A percentile compares a stretch with the other conserved stretches of the same genome.
phyloP scores from a whole-genome alignment of 2,797 vertebrate species.

The Gymnothorax reevesii region DNA sequence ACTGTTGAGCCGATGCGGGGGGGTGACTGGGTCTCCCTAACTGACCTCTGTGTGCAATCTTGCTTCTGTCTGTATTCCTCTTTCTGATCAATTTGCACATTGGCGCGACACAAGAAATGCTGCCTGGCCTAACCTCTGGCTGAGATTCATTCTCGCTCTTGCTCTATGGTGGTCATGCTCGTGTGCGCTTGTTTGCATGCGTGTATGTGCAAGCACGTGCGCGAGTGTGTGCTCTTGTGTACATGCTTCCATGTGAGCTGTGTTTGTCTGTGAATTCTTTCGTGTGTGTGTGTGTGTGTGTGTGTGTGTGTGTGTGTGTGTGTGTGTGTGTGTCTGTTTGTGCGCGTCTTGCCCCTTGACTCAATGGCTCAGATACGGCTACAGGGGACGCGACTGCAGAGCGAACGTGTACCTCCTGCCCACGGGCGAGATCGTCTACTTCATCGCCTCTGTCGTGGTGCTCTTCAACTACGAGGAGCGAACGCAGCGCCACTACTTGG shows the following conservation, averaged over 20 bases:
- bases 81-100: not conserved
- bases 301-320: too few relatives aligned
- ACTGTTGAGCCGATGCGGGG: not conserved
- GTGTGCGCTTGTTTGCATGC: too few relatives aligned
- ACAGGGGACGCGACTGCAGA: conserved; percentile 92
- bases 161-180: not conserved
- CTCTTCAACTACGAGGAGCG: conserved; percentile 94
- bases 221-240: too few relatives aligned
- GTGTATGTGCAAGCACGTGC: too few relatives aligned
- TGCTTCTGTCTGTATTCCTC: not conserved
- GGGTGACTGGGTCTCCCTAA: not conserved
- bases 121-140: not conserved
- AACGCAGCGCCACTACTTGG: conserved; percentile 93
- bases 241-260: not conserved
- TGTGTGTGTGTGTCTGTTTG: not conserved
- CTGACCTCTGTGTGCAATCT: too few relatives aligned
- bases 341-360: conserved; percentile 60
- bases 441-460: conserved; percentile 92
- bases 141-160: not conserved
- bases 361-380: conserved; percentile 80
- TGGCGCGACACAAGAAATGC: too few relatives aligned
- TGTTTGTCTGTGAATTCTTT: not conserved
- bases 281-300: not conserved
- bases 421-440: conserved; percentile 95
- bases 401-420: conserved; percentile 95